Evolutionary conservation across 2,113 vertebrate species (phyloP).

Genomic region (Platycercus adscitus): DNA sequence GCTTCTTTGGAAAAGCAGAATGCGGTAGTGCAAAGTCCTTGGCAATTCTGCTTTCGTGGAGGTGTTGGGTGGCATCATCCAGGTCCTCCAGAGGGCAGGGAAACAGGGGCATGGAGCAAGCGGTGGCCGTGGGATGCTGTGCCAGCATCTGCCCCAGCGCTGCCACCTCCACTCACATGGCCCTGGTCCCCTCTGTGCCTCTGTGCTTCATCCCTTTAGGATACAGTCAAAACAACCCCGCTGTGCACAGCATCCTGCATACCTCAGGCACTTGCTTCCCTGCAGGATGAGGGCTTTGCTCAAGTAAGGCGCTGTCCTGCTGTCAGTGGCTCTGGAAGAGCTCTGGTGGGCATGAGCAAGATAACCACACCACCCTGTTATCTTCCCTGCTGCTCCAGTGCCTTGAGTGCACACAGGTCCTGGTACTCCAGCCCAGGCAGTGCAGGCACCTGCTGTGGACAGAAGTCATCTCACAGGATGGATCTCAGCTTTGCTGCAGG

Average conservation of each 20-base stretch:
- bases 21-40: neutral
- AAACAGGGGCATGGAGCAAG: neutral
- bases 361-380: rapidly evolving
- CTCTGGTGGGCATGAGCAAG: neutral
- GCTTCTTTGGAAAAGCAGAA: neutral
- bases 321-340: neutral
- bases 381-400: neutral
- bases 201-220: neutral
- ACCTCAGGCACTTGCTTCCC: rapidly evolving
- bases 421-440: neutral
- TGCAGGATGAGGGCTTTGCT: neutral
- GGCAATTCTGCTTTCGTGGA: neutral
- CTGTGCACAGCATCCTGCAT: neutral
- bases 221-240: rapidly evolving
- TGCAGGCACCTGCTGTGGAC: rapidly evolving
- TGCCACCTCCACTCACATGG: rapidly evolving
- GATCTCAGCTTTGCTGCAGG: neutral
- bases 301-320: neutral
- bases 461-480: neutral
- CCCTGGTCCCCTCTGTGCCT: neutral
- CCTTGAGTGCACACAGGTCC: neutral
- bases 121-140: rapidly evolving
- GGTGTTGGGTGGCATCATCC: rapidly evolving
- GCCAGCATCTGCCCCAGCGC: neutral
- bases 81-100: rapidly evolving